phyloP scores from a whole-genome alignment of 2,113 vertebrate genomes.

The Hippocampus guttulatus region DNA sequence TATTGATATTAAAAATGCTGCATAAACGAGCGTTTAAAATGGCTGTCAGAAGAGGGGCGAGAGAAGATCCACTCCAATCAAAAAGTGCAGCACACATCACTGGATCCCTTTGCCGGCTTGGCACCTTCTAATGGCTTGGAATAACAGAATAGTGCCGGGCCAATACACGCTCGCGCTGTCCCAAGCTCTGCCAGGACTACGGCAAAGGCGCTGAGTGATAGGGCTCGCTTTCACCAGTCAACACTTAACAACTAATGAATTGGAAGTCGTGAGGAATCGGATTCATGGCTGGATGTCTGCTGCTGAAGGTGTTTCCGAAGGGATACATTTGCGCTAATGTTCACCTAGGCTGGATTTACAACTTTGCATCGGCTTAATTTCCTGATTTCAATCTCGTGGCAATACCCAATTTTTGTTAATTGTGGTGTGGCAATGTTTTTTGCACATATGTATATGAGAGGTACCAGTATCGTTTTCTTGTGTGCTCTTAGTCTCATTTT shows the following conservation, averaged over 20 bases:
- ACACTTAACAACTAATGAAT: conserved; percentile 73
- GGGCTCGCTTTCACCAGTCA: conserved; percentile 69
- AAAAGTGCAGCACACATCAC: conserved; percentile 68
- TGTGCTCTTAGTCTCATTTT: too few species aligned
- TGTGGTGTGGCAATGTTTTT: too few species aligned
- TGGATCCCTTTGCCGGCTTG: conserved; percentile 62
- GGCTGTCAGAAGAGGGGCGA: conserved; percentile 64
- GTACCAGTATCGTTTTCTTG: too few species aligned
- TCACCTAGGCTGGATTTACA: neutral
- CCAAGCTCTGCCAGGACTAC: conserved; percentile 29
- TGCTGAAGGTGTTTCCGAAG: neutral
- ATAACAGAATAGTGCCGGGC: conserved; percentile 64
- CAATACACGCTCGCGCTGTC: conserved; percentile 57
- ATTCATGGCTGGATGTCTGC: conserved; percentile 39
- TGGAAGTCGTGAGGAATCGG: conserved; percentile 61
- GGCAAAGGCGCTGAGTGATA: conserved; percentile 57
- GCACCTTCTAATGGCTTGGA: conserved; percentile 70
- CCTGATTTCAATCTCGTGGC: neutral
- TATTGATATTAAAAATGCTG: conserved; percentile 95
- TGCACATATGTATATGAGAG: too few species aligned
- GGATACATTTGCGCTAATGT: neutral
- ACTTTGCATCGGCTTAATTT: neutral
- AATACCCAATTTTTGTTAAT: neutral
- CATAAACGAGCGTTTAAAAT: conserved; percentile 73
- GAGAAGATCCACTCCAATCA: conserved; percentile 69